Percentiles rank a stretch among this genome's conserved stretches.
Evolutionary conservation across 2,888 invertebrate species (phyloP).

Genomic region (Hemistola chrysoprasaria): DNA sequence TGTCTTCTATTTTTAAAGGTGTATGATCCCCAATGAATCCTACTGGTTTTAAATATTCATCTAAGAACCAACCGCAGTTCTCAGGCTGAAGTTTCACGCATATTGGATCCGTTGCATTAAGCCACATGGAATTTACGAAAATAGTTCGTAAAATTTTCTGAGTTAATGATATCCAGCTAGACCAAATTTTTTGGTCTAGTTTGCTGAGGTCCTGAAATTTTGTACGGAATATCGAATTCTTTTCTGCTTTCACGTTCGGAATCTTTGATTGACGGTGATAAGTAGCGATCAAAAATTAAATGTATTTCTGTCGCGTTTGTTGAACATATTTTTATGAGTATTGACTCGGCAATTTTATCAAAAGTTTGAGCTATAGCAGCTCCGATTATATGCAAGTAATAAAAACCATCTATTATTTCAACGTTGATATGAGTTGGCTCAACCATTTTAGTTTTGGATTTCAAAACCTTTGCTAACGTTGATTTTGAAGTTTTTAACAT

Average conservation of each 20-base stretch:
- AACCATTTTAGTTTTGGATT: slow-evolving; percentile 1
- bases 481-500: neutral
- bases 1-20: slow-evolving; percentile 15
- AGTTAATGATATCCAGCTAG: slow-evolving; percentile 33
- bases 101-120: slow-evolving; percentile 30
- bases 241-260: slow-evolving; percentile 29
- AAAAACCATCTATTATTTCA: slow-evolving; percentile 33
- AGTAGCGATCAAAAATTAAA: slow-evolving; percentile 3
- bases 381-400: slow-evolving; percentile 28
- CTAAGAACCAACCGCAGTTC: slow-evolving; percentile 32
- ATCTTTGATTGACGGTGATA: slow-evolving; percentile 43
- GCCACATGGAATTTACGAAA: slow-evolving; percentile 31
- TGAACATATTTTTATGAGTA: slow-evolving; percentile 19
- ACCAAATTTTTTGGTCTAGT: slow-evolving; percentile 18
- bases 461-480: neutral
- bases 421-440: slow-evolving; percentile 23
- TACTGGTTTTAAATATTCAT: slow-evolving; percentile 34
- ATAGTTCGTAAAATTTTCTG: slow-evolving; percentile 36
- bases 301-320: slow-evolving; percentile 7
- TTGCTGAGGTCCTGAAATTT: slow-evolving; percentile 39
- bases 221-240: slow-evolving; percentile 33
- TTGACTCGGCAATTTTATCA: slow-evolving; percentile 24
- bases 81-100: slow-evolving; percentile 31
- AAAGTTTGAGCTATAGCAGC: slow-evolving; percentile 20
- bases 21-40: slow-evolving; percentile 36